Evolutionary conservation across 35 echinoderm and acorn worm species (phyloP).

Genomic region (Patiria miniata): DNA sequence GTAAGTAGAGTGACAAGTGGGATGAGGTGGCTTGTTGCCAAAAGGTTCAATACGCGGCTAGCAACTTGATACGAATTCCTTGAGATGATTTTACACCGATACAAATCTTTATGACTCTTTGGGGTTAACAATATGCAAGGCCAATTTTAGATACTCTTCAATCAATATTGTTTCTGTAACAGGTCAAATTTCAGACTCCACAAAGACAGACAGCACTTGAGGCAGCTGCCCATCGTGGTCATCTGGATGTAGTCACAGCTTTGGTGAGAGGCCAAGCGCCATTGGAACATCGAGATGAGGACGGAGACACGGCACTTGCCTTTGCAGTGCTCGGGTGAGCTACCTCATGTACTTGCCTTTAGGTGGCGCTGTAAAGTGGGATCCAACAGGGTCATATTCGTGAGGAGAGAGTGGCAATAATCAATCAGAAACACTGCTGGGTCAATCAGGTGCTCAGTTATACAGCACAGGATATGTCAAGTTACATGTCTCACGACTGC

Average conservation of each 20-base stretch:
- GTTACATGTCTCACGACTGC: too few relatives aligned
- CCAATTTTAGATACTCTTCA: too few relatives aligned
- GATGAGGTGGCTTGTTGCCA: too few relatives aligned
- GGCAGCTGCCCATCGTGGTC: constrained; percentile 78
- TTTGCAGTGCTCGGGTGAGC: constrained; percentile 86
- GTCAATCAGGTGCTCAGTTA: too few relatives aligned
- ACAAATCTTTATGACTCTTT: too few relatives aligned
- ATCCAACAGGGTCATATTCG: background rate
- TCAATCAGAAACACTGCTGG: too few relatives aligned
- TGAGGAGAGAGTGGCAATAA: background rate
- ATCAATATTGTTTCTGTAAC: background rate
- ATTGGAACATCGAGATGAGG: constrained; percentile 57
- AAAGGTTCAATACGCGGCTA: too few relatives aligned
- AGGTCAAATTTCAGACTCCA: background rate
- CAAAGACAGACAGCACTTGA: constrained; percentile 51
- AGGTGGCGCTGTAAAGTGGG: background rate
- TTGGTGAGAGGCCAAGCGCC: constrained; percentile 65
- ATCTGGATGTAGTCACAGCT: constrained; percentile 63
- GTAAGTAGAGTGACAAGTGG: too few relatives aligned
- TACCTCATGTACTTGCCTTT: background rate
- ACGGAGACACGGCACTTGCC: constrained; percentile 86
- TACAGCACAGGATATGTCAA: too few relatives aligned
- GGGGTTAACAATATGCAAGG: too few relatives aligned
- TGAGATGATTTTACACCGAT: too few relatives aligned
- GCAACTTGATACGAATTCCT: too few relatives aligned